Base-by-base conservation (phyloP, 2,113 vertebrate genomes). In the Scopus umbretta region DNA sequence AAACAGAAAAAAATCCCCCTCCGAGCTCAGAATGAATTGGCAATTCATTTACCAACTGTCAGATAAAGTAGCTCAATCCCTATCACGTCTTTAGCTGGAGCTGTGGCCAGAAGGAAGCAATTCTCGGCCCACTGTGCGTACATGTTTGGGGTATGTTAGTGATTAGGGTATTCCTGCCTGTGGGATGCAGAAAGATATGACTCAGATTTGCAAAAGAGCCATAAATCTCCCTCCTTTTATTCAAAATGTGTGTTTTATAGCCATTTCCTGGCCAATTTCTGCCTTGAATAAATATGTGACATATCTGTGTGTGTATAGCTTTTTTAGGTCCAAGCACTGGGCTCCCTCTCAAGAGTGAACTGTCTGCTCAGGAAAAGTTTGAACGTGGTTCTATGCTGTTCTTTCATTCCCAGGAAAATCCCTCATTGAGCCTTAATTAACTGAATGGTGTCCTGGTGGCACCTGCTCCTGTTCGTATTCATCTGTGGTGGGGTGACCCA, bases 171-270 rank as follows among this genome's bases (percentile, higher is more conserved):
- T 95, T 97, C 95, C 95, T 97, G 98, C 97, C 96, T 93, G 94
- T 97, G 98, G 97, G 98, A 98, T 97, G 97, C 95, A 95, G 97
- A 97, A 94, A 98, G 98, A 98, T 98, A 98, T 98, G 98, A 98
- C 98, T 98, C 98, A 98, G 97, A 98, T 98, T 98, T 67, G n/a
- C 97, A 97, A 98, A 98, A 97, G 94, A 96, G 91, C 92, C 97
- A 98, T 98, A 98, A 98, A 98, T 98, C 98, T 98, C 97, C 93
- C 73, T 91, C 83, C 63, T 98, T 97, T 98, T 97, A 98, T 98
- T 98, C 97, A 96, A 97, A 98, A 97, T 98, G 98, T 98, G 98
- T 98, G 98, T 96, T 98, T 98, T 98, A 98, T 97, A 94, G 98
- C 96, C 88, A 38, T 98, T 98, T 98, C 98, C 98, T 98, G 98